Conservation (phyloP, 1,140 invertebrate genomes). For the Drosophila teissieri region DNA sequence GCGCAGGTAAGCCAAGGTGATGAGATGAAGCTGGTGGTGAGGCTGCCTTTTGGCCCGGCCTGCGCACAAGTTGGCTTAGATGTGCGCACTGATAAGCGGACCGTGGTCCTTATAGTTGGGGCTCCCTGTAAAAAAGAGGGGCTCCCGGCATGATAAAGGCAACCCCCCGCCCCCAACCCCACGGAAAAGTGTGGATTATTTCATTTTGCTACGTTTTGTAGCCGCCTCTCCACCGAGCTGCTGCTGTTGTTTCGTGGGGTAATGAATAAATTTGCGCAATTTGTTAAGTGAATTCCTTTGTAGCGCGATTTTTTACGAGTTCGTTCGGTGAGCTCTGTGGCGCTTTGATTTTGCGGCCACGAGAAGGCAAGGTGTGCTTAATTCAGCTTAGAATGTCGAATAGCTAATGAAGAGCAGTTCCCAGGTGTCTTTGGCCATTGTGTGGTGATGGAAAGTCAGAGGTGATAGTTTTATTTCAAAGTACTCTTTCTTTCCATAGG, state of each 20-base stretch:
- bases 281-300: conserved; percentile 83
- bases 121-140: too few relatives aligned
- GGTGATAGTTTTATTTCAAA: background rate
- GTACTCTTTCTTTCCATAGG: background rate
- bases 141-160: conserved; percentile 67
- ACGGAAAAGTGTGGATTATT: conserved; percentile 80
- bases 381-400: conserved; percentile 46
- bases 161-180: background rate
- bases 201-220: conserved; percentile 80
- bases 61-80: conserved; percentile 65
- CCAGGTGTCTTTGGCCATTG: background rate
- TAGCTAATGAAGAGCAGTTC: conserved; percentile 32
- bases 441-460: background rate
- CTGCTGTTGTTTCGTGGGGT: conserved; percentile 69
- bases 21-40: conserved; percentile 73
- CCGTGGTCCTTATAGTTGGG: conserved; percentile 19
- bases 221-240: conserved; percentile 27
- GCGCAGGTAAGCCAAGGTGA: conserved; percentile 55
- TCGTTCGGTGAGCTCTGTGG: conserved; percentile 46
- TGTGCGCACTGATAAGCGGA: conserved; percentile 72
- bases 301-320: conserved; percentile 81
- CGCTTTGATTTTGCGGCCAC: conserved; percentile 48
- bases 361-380: conserved; percentile 18
- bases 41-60: conserved; percentile 49
- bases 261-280: conserved; percentile 83